Conservation (phyloP, 2,113 vertebrate genomes). For the Paraplagusia blochii region DNA sequence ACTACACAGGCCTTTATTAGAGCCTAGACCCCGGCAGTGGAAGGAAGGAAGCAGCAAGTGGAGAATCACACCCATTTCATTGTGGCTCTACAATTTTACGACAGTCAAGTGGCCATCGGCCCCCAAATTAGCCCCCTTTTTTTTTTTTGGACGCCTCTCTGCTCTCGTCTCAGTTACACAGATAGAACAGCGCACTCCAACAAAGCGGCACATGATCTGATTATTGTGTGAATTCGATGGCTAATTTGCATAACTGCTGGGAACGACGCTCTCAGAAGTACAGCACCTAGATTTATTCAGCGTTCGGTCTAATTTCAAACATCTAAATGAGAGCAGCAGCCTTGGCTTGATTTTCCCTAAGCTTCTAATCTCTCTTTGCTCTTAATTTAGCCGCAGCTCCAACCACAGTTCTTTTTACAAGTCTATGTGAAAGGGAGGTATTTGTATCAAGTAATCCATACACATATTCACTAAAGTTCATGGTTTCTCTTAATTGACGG, state of each 20-base stretch:
- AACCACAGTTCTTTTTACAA: slow-evolving; percentile 62
- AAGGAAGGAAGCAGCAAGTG: slow-evolving; percentile 48
- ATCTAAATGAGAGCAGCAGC: slow-evolving; percentile 63
- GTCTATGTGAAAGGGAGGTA: slow-evolving; percentile 51
- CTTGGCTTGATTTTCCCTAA: slow-evolving; percentile 63
- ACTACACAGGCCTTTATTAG: slow-evolving; percentile 47
- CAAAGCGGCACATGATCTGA: slow-evolving; percentile 59
- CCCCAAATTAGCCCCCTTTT: slow-evolving; percentile 30
- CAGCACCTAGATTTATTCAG: slow-evolving; percentile 52
- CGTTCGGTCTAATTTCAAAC: slow-evolving; percentile 64
- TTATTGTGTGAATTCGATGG: slow-evolving; percentile 48
- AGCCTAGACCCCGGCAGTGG: slow-evolving; percentile 33
- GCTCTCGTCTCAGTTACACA: slow-evolving; percentile 38
- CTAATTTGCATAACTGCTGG: slow-evolving; percentile 61
- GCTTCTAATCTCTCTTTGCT: slow-evolving; percentile 66
- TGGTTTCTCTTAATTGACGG: slow-evolving; percentile 21
- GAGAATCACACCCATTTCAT: slow-evolving; percentile 46
- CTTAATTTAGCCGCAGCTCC: slow-evolving; percentile 60
- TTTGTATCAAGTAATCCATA: slow-evolving; percentile 52
- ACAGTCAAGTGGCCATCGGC: slow-evolving; percentile 34
- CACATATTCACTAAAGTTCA: slow-evolving; percentile 26
- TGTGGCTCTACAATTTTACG: slow-evolving; percentile 53
- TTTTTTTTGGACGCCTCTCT: slow-evolving; percentile 5
- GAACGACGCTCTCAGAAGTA: slow-evolving; percentile 57
- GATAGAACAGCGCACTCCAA: slow-evolving; percentile 37